phyloP scores from a whole-genome alignment of 1,140 invertebrate species.

The Nilaparvata lugens region DNA sequence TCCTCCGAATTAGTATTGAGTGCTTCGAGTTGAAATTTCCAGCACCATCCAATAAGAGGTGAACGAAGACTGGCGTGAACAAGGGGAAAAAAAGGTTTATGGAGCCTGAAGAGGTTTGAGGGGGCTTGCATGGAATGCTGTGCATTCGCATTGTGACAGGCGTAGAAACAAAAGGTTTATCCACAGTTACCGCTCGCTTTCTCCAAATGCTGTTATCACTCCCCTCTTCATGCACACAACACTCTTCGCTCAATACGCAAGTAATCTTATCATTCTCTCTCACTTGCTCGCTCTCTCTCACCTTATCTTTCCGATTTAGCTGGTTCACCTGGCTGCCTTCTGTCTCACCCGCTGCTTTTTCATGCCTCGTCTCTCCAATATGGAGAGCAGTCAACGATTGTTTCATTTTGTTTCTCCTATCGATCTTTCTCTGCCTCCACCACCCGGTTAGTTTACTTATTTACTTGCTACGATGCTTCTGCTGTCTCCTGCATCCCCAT shows the following conservation, averaged over 20 bases:
- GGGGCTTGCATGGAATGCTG: too few relatives aligned
- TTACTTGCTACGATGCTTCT: not conserved
- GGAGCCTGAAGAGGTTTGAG: too few relatives aligned
- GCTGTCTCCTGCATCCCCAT: not conserved
- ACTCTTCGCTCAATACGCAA: not conserved
- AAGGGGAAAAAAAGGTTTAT: too few relatives aligned
- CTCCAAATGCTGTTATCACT: too few relatives aligned
- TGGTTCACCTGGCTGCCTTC: not conserved
- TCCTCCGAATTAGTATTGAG: too few relatives aligned
- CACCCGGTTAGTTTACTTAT: not conserved
- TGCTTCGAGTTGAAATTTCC: too few relatives aligned
- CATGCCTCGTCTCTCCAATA: too few relatives aligned
- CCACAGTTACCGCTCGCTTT: too few relatives aligned
- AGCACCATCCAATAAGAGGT: too few relatives aligned
- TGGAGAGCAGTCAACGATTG: not conserved
- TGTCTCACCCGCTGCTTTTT: constrained; percentile 7
- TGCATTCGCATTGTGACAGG: too few relatives aligned
- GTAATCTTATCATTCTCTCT: not conserved
- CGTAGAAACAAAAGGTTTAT: too few relatives aligned
- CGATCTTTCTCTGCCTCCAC: not conserved
- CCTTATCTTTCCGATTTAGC: not conserved
- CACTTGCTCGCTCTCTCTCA: constrained; percentile 6
- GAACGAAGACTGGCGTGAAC: too few relatives aligned
- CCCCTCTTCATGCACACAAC: not conserved
- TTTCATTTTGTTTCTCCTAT: not conserved